Base-by-base conservation (phyloP, 2,797 vertebrate species). In the Otolemur crassicaudatus region DNA sequence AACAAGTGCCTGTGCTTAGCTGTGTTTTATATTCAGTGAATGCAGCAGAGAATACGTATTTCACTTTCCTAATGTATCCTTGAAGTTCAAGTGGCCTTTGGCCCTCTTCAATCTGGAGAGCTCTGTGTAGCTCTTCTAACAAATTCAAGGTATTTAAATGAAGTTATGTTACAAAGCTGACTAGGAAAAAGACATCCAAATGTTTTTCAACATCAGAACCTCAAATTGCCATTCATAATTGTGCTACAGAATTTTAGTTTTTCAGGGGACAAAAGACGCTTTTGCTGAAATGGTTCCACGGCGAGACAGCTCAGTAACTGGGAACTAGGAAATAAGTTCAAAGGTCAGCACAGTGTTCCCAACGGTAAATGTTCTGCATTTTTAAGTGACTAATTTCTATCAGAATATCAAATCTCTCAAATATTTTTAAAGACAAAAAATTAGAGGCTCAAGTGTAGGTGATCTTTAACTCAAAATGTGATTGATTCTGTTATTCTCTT, bases 51-150 rank as follows among this genome's bases (percentile, higher is more conserved):
- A 76, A 77, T 46, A 80, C 7, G 61, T 80, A 40, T 87, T 95
- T 94, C 82, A 82, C 37, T 93, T 88, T 94, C 14, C 75, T 77
- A 76, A 87, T 77, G n/a, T 49, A 70, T 87, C 61, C 75, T 94
- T 95, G 79, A 92, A 73, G 91, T 96, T 97, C 94, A 96, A 92
- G 79, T 90, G n/a, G 43, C 83, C 27, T 93, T 96, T 95, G 82
- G 31, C 37, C 87, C n/a, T 91, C 75, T 95, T 97, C 75, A 73
- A 7, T 84, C 29, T 75, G 67, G 40, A 97, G 65, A 94, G 67
- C n/a, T 90, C 65, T 93, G 37, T 46, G 58, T 70, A 89, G 60
- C 58, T 86, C 27, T 10, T 91, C n/a, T 86, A 88, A 92, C 73
- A 37, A 95, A 86, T 77, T 53, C 65, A 92, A 25, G 63, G 16